Evolutionary conservation across 2,888 invertebrate genomes (phyloP), one percentile per base, ranked within the genome.

Genomic region (Cylindroiulus punctatus): DNA sequence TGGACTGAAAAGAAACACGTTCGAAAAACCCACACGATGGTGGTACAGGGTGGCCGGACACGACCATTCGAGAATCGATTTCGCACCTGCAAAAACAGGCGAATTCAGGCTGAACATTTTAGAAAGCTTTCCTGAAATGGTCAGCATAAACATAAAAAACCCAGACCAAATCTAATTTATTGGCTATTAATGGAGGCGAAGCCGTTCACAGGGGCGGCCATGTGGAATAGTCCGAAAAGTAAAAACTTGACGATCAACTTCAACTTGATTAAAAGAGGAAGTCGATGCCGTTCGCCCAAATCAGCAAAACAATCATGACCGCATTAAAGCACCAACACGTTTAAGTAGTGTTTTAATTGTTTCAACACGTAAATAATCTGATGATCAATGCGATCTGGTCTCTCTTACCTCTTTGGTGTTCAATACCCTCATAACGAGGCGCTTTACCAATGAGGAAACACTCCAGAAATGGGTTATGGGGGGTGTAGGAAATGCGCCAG

Each of bases 151-250:
- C n/a, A 52, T n/a, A 52, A 52, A n/a, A 52, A 19, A 0, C n/a
- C 19, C n/a, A 19, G n/a, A 52, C 52, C 52, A n/a, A 52, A 52
- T n/a, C 52, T 52, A 52, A 52, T 52, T 52, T 52, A 52, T 52
- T 52, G 17, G 12, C 47, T 47, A 47, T 47, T 47, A 17, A 52
- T n/a, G 14, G 17, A 52, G 52, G 19, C n/a, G 8, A n/a, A 52
- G n/a, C 52, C 52, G 52, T 52, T 52, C 52, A 52, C n/a, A 52
- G n/a, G 52, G n/a, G 52, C n/a, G n/a, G 52, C n/a, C 52, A 52
- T 52, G 52, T n/a, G n/a, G 19, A 52, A n/a, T n/a, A 14, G n/a
- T 52, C n/a, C 8, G 52, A 52, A 52, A 52, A 14, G 10, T 14
- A 52, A 52, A 52, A 52, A 12, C 47, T 47, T 17, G 17, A 17